phyloP scores from a whole-genome alignment of 1,140 invertebrate species.

The Calosoma granatense region DNA sequence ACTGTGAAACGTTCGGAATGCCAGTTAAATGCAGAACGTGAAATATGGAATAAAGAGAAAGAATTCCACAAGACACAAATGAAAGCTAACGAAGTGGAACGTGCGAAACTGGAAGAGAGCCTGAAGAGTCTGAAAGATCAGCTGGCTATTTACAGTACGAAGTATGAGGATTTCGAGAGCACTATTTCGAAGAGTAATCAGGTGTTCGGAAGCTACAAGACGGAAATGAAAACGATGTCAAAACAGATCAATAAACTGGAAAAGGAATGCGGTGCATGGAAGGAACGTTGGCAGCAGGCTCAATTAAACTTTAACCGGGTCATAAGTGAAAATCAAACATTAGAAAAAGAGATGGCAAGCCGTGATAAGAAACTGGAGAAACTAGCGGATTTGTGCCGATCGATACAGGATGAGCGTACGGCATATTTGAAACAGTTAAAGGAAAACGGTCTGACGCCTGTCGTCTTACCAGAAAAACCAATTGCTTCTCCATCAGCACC shows the following conservation, averaged over 20 bases:
- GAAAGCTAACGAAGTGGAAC: slow-evolving; percentile 52
- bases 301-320: slow-evolving; percentile 67
- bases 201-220: slow-evolving; percentile 76
- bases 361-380: slow-evolving; percentile 57
- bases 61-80: slow-evolving; percentile 47
- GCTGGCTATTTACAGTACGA: slow-evolving; percentile 70
- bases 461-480: not conserved
- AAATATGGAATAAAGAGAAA: slow-evolving; percentile 37
- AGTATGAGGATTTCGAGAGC: slow-evolving; percentile 85
- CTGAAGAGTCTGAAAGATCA: slow-evolving; percentile 61
- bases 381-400: slow-evolving; percentile 74
- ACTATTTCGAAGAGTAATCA: slow-evolving; percentile 78
- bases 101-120: slow-evolving; percentile 53
- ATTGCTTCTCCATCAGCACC: not conserved
- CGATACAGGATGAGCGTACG: slow-evolving; percentile 56
- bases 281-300: slow-evolving; percentile 69
- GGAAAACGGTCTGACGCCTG: slow-evolving; percentile 44
- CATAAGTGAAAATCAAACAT: slow-evolving; percentile 62
- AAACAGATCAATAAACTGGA: slow-evolving; percentile 79
- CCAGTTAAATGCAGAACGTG: slow-evolving; percentile 41
- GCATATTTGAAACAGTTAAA: slow-evolving; percentile 41
- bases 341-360: slow-evolving; percentile 51
- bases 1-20: slow-evolving; percentile 59
- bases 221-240: slow-evolving; percentile 86
- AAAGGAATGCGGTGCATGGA: slow-evolving; percentile 76